Evolutionary conservation across 2,888 invertebrate genomes (phyloP), one percentile per base, ranked within the genome.

Genomic region (Stegana nigrithorax): DNA sequence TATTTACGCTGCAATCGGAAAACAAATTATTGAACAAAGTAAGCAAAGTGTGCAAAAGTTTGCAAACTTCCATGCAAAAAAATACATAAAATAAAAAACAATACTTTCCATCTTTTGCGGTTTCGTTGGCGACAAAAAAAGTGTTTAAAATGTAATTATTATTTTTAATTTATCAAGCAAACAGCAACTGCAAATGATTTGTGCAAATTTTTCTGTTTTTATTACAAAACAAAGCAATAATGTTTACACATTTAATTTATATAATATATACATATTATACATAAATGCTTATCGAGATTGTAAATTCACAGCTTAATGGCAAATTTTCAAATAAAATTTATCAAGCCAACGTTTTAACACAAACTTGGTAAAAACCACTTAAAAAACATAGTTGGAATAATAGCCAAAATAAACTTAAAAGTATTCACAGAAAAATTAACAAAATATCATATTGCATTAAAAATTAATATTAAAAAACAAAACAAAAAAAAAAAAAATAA

Each of bases 41-140:
- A 8, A 50, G 36, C 25, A 44, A 47, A 64, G 23, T 23, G 32
- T 36, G 4, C 23, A 23, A 23, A 23, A 14, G 12, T 12, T 23
- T 23, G 45, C n/a, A n/a, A n/a, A n/a, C n/a, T n/a, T n/a, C n/a
- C n/a, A n/a, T 45, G 21, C 17, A 45, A n/a, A 27, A 51, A 42
- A 42, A 42, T 21, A 56, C 7, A 53, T 19, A 45, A 56, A 53
- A 19, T 6, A 47, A n/a, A n/a, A 7, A 32, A 12, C 14, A 56
- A 17, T 21, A 60, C 36, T 27, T 57, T 47, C 45, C 59, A 59
- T 63, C 56, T 63, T 55, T 55, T 59, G 55, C 59, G 63, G 63
- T 59, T 55, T 59, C 59, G 59, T 53, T n/a, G 57, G 25, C 32
- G 25, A 7, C 29, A 51, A 63, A 63, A 29, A 21, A 42, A 36